A percentile compares a stretch with the other conserved stretches of the same genome.
These are phyloP conservation scores for Listrodromus nycthemerus DNA, from an alignment of 2,888 invertebrate genomes.

Conservation along the genomic window DNA sequence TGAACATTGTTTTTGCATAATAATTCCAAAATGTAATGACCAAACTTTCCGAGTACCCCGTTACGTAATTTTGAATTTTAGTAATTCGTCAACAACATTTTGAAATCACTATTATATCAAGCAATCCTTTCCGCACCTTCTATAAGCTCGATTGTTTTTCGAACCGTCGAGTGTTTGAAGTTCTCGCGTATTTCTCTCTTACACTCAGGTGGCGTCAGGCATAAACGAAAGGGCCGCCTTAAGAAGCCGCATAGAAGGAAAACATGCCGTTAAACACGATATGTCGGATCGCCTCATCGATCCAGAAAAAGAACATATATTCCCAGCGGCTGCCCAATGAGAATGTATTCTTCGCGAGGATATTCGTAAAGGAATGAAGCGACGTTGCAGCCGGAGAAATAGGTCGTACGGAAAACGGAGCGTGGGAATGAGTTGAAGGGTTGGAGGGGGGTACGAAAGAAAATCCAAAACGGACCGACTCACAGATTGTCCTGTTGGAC, in stretches of 20 bases:
- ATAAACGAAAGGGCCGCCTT: too few species aligned
- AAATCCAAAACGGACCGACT: constrained; percentile 61
- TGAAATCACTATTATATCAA: too few species aligned
- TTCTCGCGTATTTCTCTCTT: too few species aligned
- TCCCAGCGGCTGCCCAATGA: neutral
- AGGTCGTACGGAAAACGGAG: constrained; percentile 33
- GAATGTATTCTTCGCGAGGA: neutral
- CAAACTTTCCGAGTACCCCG: too few species aligned
- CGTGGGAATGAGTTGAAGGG: constrained; percentile 35
- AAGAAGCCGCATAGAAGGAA: neutral
- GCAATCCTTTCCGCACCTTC: too few species aligned
- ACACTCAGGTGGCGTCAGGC: too few species aligned
- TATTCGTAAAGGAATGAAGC: constrained; percentile 20
- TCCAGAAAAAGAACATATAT: constrained; percentile 34
- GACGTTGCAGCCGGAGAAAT: constrained; percentile 32
- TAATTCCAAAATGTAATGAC: too few species aligned
- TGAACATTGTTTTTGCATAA: too few species aligned
- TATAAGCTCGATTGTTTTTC: too few species aligned
- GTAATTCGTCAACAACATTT: too few species aligned
- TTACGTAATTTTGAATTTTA: too few species aligned
- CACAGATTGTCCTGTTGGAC: constrained; percentile 63
- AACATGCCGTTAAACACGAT: constrained; percentile 26
- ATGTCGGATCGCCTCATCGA: constrained; percentile 32
- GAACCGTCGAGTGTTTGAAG: too few species aligned
- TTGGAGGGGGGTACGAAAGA: constrained; percentile 1